Percentiles rank a stretch among this genome's conserved stretches.
Conservation (phyloP, 2,113 vertebrate genomes). For the Halichoeres trimaculatus region DNA sequence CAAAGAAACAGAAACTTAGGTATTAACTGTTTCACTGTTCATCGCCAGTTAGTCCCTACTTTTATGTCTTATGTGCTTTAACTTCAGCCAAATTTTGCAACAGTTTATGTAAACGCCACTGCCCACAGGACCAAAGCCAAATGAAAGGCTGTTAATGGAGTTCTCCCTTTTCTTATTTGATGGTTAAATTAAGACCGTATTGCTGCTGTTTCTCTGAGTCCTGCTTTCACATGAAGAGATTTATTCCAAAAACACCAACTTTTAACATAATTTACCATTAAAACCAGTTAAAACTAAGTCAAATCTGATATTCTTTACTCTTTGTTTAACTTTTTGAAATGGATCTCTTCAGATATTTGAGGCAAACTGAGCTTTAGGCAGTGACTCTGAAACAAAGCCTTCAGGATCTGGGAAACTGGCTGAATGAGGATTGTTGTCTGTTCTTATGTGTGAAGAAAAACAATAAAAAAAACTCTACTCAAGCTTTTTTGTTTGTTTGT, state of each 20-base stretch:
- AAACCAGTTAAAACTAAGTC: no score
- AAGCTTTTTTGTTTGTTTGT: conserved; percentile 38
- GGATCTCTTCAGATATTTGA: not conserved
- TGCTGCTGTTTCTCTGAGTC: conserved; percentile 28
- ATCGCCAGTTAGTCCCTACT: not conserved
- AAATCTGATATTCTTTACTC: no score
- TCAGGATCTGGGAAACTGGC: conserved; percentile 30
- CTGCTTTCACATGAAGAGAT: conserved; percentile 12
- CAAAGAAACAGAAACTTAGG: not conserved
- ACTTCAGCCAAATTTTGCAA: conserved; percentile 12
- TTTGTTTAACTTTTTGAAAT: conserved; percentile 12
- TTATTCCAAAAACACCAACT: conserved; percentile 20
- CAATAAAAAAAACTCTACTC: conserved; percentile 56
- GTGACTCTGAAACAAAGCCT: conserved; percentile 27
- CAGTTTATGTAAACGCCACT: no score
- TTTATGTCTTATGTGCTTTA: conserved; percentile 42
- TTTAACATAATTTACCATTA: no score
- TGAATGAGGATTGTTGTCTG: conserved; percentile 49
- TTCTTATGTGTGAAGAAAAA: conserved; percentile 50
- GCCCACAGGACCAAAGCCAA: conserved; percentile 51
- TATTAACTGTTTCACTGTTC: not conserved
- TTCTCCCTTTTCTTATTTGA: conserved; percentile 6
- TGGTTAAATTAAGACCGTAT: conserved; percentile 56
- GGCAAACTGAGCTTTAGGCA: conserved; percentile 43
- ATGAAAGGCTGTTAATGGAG: conserved; percentile 3